phyloP scores from a whole-genome alignment of 2,797 vertebrate genomes.

The Scarus forsteni region DNA sequence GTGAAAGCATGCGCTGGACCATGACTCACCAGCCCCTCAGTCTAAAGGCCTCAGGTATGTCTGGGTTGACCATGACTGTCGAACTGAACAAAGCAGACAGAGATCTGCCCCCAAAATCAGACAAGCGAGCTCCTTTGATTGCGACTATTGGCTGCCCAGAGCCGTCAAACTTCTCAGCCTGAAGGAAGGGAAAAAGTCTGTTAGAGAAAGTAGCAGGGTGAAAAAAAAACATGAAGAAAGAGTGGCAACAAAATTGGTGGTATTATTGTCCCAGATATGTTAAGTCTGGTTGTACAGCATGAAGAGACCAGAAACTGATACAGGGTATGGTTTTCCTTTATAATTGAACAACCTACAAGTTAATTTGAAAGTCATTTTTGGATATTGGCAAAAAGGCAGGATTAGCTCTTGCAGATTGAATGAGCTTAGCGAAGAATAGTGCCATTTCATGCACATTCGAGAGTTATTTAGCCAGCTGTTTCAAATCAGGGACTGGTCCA shows the following conservation, averaged over 20 bases:
- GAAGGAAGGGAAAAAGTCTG: slow-evolving; percentile 38
- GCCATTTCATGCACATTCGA: slow-evolving; percentile 67
- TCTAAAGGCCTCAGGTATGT: slow-evolving; percentile 91
- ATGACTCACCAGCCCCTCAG: slow-evolving; percentile 91
- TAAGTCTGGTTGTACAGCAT: slow-evolving; percentile 22
- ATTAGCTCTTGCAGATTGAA: slow-evolving; percentile 73
- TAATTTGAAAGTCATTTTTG: slow-evolving; percentile 76
- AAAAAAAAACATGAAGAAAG: slow-evolving; percentile 21
- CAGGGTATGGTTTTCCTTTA: slow-evolving; percentile 48
- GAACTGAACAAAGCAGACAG: slow-evolving; percentile 90
- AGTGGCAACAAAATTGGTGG: slow-evolving; percentile 4
- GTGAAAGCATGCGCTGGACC: background rate
- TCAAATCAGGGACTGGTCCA: slow-evolving; percentile 61
- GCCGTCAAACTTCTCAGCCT: slow-evolving; percentile 93
- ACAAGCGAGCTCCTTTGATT: slow-evolving; percentile 92
- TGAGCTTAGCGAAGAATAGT: slow-evolving; percentile 72
- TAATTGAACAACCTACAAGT: slow-evolving; percentile 73
- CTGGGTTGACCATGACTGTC: slow-evolving; percentile 91
- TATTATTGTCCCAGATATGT: slow-evolving; percentile 22
- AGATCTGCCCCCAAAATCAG: slow-evolving; percentile 92
- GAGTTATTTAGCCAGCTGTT: slow-evolving; percentile 62
- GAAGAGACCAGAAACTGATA: slow-evolving; percentile 47
- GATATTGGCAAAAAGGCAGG: slow-evolving; percentile 65
- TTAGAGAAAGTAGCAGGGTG: slow-evolving; percentile 39
- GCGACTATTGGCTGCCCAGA: slow-evolving; percentile 90